Evolutionary conservation across 2,113 vertebrate genomes (phyloP).

Genomic region (Cheilinus undulatus): DNA sequence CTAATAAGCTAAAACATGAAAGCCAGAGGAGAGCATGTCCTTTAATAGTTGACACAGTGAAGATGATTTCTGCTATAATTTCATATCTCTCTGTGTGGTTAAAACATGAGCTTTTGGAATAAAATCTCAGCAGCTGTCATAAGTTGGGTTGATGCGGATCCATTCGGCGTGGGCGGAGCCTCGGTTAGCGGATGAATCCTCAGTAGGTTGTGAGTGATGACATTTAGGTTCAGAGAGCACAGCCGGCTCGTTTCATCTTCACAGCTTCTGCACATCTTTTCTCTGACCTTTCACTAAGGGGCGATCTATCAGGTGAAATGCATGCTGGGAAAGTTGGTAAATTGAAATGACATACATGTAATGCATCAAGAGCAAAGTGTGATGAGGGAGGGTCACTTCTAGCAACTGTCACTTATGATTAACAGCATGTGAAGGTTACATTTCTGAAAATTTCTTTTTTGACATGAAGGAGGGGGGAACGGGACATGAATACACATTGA

Average conservation of each 20-base stretch:
- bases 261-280: slow-evolving; percentile 1
- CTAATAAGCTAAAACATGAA: slow-evolving; percentile 34
- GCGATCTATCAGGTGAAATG: slow-evolving; percentile 11
- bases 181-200: background rate
- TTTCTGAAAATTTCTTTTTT: background rate
- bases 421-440: background rate
- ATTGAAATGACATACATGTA: background rate
- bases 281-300: slow-evolving; percentile 21
- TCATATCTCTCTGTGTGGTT: background rate
- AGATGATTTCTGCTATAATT: background rate
- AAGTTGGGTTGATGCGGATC: background rate
- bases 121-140: background rate
- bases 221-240: slow-evolving; percentile 19
- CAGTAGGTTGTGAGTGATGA: background rate
- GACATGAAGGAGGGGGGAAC: background rate
- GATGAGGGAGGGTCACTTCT: background rate
- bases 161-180: slow-evolving; percentile 2
- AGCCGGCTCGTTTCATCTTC: background rate
- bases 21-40: background rate
- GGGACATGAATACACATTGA: no score
- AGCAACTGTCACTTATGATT: background rate
- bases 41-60: background rate
- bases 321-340: slow-evolving; percentile 22
- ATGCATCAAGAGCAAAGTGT: background rate
- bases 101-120: slow-evolving; percentile 22